Percentiles rank a stretch among this genome's conserved stretches.
Evolutionary conservation across 2,113 vertebrate genomes (phyloP).

Genomic region (Heterochromis multidens): DNA sequence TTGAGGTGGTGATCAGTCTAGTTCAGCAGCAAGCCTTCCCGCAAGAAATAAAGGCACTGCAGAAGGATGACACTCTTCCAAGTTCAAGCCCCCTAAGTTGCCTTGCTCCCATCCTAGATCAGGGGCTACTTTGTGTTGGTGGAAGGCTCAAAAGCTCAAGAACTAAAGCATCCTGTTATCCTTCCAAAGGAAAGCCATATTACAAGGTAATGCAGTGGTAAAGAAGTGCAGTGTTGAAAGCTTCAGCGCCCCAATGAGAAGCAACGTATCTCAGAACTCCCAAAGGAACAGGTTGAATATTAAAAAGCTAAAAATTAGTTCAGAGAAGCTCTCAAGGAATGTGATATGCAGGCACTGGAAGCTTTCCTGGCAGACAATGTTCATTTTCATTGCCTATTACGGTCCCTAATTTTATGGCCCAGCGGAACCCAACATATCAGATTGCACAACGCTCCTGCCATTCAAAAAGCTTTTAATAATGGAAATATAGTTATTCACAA

Average conservation of each 20-base stretch:
- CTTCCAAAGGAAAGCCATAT: background rate
- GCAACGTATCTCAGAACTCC: background rate
- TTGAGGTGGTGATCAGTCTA: background rate
- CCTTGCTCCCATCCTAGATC: background rate
- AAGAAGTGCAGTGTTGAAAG: background rate
- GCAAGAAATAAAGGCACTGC: background rate
- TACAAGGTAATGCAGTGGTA: background rate
- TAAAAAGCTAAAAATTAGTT: too few species aligned
- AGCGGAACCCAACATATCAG: too few species aligned
- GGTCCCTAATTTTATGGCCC: too few species aligned
- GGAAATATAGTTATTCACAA: too few species aligned
- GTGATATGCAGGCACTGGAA: too few species aligned
- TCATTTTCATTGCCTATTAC: too few species aligned
- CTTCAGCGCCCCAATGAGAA: accelerated
- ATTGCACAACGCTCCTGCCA: too few species aligned
- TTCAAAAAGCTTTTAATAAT: too few species aligned
- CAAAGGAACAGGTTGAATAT: accelerated
- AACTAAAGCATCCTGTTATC: background rate
- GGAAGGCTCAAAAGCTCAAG: background rate
- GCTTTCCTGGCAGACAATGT: too few species aligned
- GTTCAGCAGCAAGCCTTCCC: background rate
- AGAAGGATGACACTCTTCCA: background rate
- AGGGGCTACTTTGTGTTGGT: background rate
- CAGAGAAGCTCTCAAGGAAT: too few species aligned
- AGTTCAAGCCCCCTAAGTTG: accelerated